Evolutionary conservation across 2,888 invertebrate genomes (phyloP).

Genomic region (Hydrotaea diabolus): DNA sequence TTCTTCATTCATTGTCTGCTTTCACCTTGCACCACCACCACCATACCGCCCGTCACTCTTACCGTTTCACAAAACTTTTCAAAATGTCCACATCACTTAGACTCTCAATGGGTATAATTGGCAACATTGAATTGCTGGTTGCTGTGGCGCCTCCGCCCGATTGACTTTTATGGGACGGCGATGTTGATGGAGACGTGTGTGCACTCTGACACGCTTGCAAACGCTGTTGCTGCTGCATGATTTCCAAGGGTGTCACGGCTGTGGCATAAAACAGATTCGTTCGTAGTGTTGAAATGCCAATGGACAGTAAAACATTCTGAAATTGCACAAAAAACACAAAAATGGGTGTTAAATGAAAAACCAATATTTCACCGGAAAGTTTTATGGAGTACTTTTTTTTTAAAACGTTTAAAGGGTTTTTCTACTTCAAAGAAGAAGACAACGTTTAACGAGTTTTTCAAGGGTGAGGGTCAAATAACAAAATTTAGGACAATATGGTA

Average conservation of each 20-base stretch:
- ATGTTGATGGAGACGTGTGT: conserved; percentile 57
- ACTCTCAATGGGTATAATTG: conserved; percentile 80
- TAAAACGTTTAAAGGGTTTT: too few relatives aligned
- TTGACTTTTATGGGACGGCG: conserved; percentile 63
- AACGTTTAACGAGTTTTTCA: too few relatives aligned
- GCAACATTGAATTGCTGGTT: conserved; percentile 76
- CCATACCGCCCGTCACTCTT: too few relatives aligned
- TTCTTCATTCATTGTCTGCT: too few relatives aligned
- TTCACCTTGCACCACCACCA: too few relatives aligned
- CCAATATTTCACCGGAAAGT: neutral
- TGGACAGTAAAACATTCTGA: conserved; percentile 74
- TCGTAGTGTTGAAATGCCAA: conserved; percentile 79
- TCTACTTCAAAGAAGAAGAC: too few relatives aligned
- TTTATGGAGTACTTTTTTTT: too few relatives aligned
- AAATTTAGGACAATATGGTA: too few relatives aligned
- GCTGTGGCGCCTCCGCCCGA: conserved; percentile 22
- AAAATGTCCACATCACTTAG: conserved; percentile 86
- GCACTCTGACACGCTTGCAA: conserved; percentile 58
- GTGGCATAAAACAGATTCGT: conserved; percentile 79
- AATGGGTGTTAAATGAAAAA: neutral
- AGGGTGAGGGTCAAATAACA: too few relatives aligned
- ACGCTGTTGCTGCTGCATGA: conserved; percentile 73
- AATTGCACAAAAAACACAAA: conserved; percentile 27
- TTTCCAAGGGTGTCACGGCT: conserved; percentile 80
- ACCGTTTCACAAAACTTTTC: conserved; percentile 91